These are phyloP conservation scores for Deilephila elpenor DNA, from an alignment of 2,888 invertebrate genomes.

Conservation along the genomic window DNA sequence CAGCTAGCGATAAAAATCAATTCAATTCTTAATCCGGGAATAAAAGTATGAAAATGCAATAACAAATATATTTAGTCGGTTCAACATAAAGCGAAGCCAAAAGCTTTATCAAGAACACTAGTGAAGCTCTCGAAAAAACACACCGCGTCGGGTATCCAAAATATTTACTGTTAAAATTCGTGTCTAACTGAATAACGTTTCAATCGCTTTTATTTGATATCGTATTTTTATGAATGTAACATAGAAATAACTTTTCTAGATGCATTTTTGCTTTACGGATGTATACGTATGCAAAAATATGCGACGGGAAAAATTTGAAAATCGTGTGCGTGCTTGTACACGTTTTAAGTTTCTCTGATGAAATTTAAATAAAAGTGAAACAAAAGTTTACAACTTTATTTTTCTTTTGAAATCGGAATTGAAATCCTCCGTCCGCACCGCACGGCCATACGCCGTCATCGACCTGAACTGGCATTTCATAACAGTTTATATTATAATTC, in stretches of 20 bases:
- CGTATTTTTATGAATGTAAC: neutral
- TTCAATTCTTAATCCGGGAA: neutral
- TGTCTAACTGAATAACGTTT: slow-evolving; percentile 36
- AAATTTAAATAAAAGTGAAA: too few relatives aligned
- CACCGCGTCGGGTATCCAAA: slow-evolving; percentile 38
- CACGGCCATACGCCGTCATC: too few relatives aligned
- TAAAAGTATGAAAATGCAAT: neutral
- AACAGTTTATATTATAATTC: too few relatives aligned
- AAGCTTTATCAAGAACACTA: neutral
- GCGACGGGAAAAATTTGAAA: neutral
- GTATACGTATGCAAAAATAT: neutral
- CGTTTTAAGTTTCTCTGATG: too few relatives aligned
- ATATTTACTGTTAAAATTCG: slow-evolving; percentile 46
- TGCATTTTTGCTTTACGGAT: neutral
- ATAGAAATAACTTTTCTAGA: neutral
- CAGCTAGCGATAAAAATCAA: too few relatives aligned
- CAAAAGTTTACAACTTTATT: too few relatives aligned
- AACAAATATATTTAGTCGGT: neutral
- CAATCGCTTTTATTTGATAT: slow-evolving; percentile 18
- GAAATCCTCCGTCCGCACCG: too few relatives aligned
- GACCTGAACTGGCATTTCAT: too few relatives aligned
- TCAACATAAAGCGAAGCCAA: neutral
- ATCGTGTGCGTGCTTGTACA: neutral
- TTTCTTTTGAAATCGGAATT: too few relatives aligned
- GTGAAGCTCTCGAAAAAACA: neutral